Evolutionary conservation across 2,888 invertebrate species (phyloP), one percentile per base, ranked within the genome.

Genomic region (Anthrax anthrax): DNA sequence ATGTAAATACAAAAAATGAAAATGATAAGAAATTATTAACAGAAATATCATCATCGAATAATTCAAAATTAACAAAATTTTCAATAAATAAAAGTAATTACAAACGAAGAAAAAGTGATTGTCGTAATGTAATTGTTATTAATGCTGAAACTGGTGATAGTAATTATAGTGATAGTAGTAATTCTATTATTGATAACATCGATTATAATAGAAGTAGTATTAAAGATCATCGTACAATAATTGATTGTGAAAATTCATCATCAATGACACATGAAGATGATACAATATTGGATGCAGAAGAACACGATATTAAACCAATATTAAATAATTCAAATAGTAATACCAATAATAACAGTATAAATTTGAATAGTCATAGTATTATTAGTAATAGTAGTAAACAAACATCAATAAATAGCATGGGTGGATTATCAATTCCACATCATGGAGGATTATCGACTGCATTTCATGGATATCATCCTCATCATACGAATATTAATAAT

Each of bases 391-490:
- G 12, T 32, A 32, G 29, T 12, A 32, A 3, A n/a, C n/a, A n/a
- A 32, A 23, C 23, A 23, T 8, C 5, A 23, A 23, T 51, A 38
- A 23, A 50, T 18, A 44, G 48, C 12, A 53, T 56, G 51, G 52
- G 52, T 38, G 52, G 52, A 13, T 38, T 50, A 29, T 52, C 55
- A 17, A 51, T 55, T 41, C 53, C 53, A 14, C 51, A 53, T 47
- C 50, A 51, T 44, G 50, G 42, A 29, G 38, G 50, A 37, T 47
- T 52, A 43, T 49, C 53, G n/a, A 51, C 52, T 34, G 52, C 54
- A 17, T 52, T 54, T 45, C 52, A 54, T 44, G 49, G 50, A 27
- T 54, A 55, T 44, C 56, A 57, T 54, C 52, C 53, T 6, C 51
- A 52, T 14, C 50, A 51, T 34, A 50, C 52, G 17, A 51, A 51